A percentile compares a stretch with the other conserved stretches of the same genome.
phyloP scores from a whole-genome alignment of 1,140 invertebrate genomes.

The Bradysia coprophila region DNA sequence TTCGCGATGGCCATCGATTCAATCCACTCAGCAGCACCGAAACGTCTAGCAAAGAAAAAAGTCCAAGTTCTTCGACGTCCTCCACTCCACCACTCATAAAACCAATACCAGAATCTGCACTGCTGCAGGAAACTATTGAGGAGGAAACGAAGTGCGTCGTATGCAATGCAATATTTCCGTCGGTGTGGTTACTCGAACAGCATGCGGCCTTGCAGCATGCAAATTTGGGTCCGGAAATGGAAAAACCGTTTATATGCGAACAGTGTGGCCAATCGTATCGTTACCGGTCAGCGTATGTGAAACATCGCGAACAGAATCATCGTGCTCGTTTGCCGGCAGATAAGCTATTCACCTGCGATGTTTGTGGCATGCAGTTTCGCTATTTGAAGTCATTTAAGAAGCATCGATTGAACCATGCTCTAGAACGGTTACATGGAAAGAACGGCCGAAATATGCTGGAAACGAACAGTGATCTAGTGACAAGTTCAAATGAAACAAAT shows the following conservation, averaged over 20 bases:
- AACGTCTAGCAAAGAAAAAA: conserved; percentile 20
- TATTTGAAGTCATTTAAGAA: conserved; percentile 81
- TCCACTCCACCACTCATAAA: conserved; percentile 16
- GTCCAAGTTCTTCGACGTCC: conserved; percentile 23
- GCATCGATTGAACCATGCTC: conserved; percentile 66
- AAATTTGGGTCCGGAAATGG: conserved; percentile 36
- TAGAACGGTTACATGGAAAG: conserved; percentile 56
- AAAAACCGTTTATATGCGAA: conserved; percentile 81
- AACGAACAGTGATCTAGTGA: conserved; percentile 42
- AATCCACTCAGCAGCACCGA: conserved; percentile 4
- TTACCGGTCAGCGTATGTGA: conserved; percentile 71
- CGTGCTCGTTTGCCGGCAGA: conserved; percentile 65
- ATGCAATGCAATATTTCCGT: conserved; percentile 64
- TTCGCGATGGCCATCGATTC: neutral
- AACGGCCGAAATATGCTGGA: conserved; percentile 14
- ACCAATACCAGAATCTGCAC: neutral
- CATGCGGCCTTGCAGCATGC: conserved; percentile 61
- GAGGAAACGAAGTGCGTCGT: conserved; percentile 39
- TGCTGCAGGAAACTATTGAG: conserved; percentile 12
- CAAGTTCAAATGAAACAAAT: conserved; percentile 47
- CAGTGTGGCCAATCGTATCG: conserved; percentile 79
- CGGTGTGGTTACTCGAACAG: conserved; percentile 60
- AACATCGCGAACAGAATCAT: conserved; percentile 76
- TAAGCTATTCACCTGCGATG: conserved; percentile 75
- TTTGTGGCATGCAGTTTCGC: conserved; percentile 76